Evolutionary conservation across 1,140 invertebrate genomes (phyloP), one percentile per base, ranked within the genome.

Genomic region (Drosophila virilis): DNA sequence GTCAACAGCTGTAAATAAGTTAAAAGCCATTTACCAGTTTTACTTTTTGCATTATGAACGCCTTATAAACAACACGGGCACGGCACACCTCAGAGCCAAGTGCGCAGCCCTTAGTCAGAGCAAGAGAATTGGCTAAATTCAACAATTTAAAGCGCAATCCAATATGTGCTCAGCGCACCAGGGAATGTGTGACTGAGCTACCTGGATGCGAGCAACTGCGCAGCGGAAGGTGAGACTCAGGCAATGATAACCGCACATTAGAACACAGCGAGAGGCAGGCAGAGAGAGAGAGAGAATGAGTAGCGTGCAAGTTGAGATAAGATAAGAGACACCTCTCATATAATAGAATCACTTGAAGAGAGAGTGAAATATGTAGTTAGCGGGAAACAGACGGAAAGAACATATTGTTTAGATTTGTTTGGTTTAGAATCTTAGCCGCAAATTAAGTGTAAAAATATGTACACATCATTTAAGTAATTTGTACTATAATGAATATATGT

Each of bases 21-120:
- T 48, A 50, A 81, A 65, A 62, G 32, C 40, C 57, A 64, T 61
- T 88, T 88, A 88, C 84, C 84, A 88, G 55, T 84, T 88, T 84
- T 10, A 80, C 85, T 84, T 80, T 89, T 77, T 80, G 62, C 84
- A 88, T 88, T 50, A 51, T 65, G 37, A 58, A 28, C 32, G 60
- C 48, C 52, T 52, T 69, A 43, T 1, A 51, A n/a, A 37, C 43
- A 13, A 61, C 64, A 68, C 55, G 43, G 37, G 15, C 5, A 40
- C 8, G 54, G 38, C 62, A 59, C 62, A 59, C 57, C 50, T n/a
- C 48, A 42, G 5, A 61, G 57, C 17, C 65, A 40, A 46, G 33
- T 65, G 60, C 68, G 58, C 57, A 28, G 22, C 22, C 22, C 22
- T 10, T 9, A 1, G 38, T 9, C 38, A 5, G 37, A 12, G 4